phyloP scores from a whole-genome alignment of 2,797 vertebrate genomes.

The Crax fasciolata region DNA sequence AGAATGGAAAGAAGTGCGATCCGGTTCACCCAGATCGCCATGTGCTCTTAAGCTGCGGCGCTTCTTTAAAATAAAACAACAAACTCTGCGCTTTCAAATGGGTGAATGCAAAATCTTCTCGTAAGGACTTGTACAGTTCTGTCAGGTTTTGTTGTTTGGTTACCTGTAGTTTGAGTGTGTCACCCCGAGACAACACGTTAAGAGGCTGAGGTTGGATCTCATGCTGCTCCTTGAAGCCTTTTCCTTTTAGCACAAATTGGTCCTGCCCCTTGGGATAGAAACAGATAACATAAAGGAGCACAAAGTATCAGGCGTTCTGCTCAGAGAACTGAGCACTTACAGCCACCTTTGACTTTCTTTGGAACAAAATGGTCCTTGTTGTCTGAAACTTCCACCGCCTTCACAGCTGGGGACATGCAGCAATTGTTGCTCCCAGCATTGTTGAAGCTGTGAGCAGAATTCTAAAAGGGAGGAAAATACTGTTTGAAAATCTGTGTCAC shows the following conservation, averaged over 20 bases:
- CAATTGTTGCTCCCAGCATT: not conserved
- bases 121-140: not conserved
- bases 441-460: not conserved
- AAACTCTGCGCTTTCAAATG: not conserved
- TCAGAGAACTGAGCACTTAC: not conserved
- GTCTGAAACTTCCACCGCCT: not conserved
- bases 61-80: not conserved
- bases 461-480: not conserved
- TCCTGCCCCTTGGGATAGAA: not conserved
- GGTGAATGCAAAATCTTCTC: not conserved
- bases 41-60: rapidly evolving
- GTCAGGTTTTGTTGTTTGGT: not conserved
- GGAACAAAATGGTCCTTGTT: not conserved
- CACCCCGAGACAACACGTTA: not conserved
- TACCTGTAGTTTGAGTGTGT: not conserved
- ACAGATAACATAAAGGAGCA: not conserved
- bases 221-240: not conserved
- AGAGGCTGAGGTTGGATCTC: not conserved
- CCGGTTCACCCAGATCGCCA: too few relatives aligned
- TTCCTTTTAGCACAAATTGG: not conserved
- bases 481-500: not conserved
- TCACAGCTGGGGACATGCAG: not conserved
- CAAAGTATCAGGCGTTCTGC: not conserved
- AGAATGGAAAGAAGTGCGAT: too few relatives aligned
- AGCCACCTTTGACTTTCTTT: rapidly evolving